A percentile compares a stretch with the other conserved stretches of the same genome.
Evolutionary conservation across 2,888 invertebrate species (phyloP).

Genomic region (Hartigia nigra): DNA sequence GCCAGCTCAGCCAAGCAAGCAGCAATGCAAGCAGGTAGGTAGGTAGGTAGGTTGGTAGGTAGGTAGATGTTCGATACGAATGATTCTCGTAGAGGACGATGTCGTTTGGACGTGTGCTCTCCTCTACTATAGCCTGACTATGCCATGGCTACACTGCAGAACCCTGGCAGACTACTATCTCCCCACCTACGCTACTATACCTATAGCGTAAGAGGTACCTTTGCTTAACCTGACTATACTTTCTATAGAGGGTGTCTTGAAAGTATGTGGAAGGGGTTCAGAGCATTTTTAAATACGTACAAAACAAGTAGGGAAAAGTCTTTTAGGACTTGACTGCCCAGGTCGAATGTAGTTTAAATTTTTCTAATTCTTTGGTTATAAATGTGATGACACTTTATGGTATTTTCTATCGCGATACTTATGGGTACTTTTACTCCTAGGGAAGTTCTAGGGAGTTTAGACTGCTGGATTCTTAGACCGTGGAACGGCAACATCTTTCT

Average conservation of each 20-base stretch:
- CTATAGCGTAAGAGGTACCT: constrained; percentile 23
- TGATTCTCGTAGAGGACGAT: constrained; percentile 29
- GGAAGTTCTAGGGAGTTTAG: neutral
- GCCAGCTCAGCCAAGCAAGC: constrained; percentile 8
- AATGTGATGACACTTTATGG: neutral
- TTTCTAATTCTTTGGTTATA: neutral
- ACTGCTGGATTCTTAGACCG: neutral
- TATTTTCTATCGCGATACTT: neutral
- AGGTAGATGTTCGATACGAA: constrained; percentile 18
- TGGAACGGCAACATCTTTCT: neutral
- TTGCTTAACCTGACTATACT: constrained; percentile 32
- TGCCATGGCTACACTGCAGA: constrained; percentile 13
- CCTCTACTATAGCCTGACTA: constrained; percentile 1
- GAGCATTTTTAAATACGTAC: neutral
- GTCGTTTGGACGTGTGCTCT: constrained; percentile 22
- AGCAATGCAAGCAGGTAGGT: constrained; percentile 27
- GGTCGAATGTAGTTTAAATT: neutral
- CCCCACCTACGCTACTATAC: constrained; percentile 33
- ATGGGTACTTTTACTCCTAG: neutral
- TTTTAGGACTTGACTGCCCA: neutral
- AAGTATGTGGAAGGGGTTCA: neutral
- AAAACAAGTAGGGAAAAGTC: neutral
- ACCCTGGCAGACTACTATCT: constrained; percentile 25
- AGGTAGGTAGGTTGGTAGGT: constrained; percentile 28
- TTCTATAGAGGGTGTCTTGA: constrained; percentile 33